These are phyloP conservation scores for Distichodus sexfasciatus DNA, from an alignment of 2,797 vertebrate genomes.

Conservation along the genomic window DNA sequence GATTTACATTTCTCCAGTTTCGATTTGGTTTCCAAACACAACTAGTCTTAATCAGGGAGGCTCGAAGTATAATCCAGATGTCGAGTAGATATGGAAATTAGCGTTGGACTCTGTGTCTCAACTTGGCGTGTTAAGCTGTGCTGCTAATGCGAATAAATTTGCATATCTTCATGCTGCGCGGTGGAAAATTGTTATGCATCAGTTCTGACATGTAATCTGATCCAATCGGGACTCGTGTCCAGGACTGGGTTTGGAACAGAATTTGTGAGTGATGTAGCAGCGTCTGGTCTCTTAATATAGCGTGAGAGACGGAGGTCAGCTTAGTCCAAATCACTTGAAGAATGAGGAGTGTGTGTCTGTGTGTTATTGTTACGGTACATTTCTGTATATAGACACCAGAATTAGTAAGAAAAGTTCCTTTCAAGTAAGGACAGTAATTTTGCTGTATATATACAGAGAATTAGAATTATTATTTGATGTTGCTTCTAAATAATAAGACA, in stretches of 20 bases:
- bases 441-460: too few species aligned
- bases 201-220: slow-evolving; percentile 24
- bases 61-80: background rate
- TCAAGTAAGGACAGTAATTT: too few species aligned
- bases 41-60: too few species aligned
- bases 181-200: slow-evolving; percentile 39
- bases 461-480: too few species aligned
- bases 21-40: too few species aligned
- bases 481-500: too few species aligned
- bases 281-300: slow-evolving; percentile 19
- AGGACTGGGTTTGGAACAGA: slow-evolving; percentile 13
- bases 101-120: background rate
- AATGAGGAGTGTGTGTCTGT: background rate
- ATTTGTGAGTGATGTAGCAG: slow-evolving; percentile 6
- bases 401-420: too few species aligned
- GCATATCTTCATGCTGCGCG: slow-evolving; percentile 18
- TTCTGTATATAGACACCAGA: too few species aligned
- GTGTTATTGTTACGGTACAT: background rate
- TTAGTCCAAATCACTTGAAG: background rate
- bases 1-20: too few species aligned
- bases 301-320: background rate
- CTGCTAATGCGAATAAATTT: background rate
- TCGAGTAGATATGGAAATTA: background rate
- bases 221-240: slow-evolving; percentile 19
- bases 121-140: background rate